Base-by-base conservation (phyloP, 1,140 invertebrate species). In the Drosophila ironensis region DNA sequence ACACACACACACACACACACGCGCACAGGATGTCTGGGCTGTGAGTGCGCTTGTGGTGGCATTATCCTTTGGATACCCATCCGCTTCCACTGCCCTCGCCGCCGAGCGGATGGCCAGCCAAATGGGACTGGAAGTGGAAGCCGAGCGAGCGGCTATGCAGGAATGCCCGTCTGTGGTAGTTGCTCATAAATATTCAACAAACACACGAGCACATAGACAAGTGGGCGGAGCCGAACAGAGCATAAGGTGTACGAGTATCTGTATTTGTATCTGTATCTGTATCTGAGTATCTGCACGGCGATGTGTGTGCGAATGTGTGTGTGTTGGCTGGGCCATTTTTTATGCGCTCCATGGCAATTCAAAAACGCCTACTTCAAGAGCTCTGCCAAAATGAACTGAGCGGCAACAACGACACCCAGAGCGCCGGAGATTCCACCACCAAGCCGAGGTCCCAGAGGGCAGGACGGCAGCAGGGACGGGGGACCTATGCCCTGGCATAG, bases 281-380 rank as follows among this genome's bases (percentile, higher is more conserved):
- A 71, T 66, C 60, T 61, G 25, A 61, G 70, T 37, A 16, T 37
- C 33, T 72, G 68, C 64, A 38, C 28, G 33, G 41, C 19, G 35
- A 37, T 37, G 14, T 17, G 14, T 33, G 9, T 11, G n/a, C 14
- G 30, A 12, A 8, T 75, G 30, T 68, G n/a, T 25, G 38, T 25
- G 19, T 16, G 38, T 30, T 57, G 20, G 25, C 5, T 56, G 69
- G 70, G 71, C 57, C 74, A 72, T 86, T 80, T 86, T 87, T 87
- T 86, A 87, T 86, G 74, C 57, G 67, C 80, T 86, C 67, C 67
- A 74, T 80, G 70, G 76, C 78, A 89, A 88, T 87, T 89, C 70
- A 77, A 88, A 82, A 88, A 89, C 87, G 87, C 87, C 87, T 84
- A 76, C 78, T 89, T 87, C 72, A 78, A 82, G 80, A 84, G 64